phyloP scores from a whole-genome alignment of 2,888 invertebrate genomes.

The Autographa gamma region DNA sequence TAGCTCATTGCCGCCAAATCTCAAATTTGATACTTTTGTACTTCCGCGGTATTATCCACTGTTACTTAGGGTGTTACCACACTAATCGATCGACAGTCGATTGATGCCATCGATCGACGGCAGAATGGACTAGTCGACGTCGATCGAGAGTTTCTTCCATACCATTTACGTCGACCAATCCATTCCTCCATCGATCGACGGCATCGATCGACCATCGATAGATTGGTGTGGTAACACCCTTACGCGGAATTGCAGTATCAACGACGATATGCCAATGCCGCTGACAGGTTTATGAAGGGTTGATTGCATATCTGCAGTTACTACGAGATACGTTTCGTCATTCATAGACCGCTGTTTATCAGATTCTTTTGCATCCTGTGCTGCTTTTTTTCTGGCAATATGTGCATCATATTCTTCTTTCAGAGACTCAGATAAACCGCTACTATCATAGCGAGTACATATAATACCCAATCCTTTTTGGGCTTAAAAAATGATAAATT shows the following conservation, averaged over 20 bases:
- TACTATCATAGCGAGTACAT: conserved; percentile 25
- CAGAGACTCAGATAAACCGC: conserved; percentile 12
- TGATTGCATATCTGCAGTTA: conserved; percentile 40
- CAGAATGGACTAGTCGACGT: too few species aligned
- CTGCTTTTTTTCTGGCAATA: conserved; percentile 28
- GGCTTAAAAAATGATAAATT: conserved; percentile 35
- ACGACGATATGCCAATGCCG: conserved; percentile 35
- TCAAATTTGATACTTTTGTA: too few species aligned
- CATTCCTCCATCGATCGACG: too few species aligned
- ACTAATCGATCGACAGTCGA: too few species aligned
- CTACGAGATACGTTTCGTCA: conserved; percentile 34
- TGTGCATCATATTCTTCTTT: conserved; percentile 36
- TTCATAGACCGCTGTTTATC: conserved; percentile 33
- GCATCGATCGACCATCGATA: too few species aligned
- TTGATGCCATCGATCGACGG: too few species aligned
- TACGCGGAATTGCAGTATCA: too few species aligned
- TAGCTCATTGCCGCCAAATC: too few species aligned
- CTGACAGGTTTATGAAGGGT: conserved; percentile 39
- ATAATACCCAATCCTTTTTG: conserved; percentile 32
- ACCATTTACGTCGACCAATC: too few species aligned
- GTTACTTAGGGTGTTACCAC: too few species aligned
- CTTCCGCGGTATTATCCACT: not conserved
- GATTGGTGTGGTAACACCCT: too few species aligned
- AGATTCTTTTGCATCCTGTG: conserved; percentile 27
- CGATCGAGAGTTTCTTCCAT: too few species aligned